Percentiles rank a stretch among this genome's conserved stretches.
Evolutionary conservation across 2,797 vertebrate species (phyloP).

Genomic region (Nasua narica): DNA sequence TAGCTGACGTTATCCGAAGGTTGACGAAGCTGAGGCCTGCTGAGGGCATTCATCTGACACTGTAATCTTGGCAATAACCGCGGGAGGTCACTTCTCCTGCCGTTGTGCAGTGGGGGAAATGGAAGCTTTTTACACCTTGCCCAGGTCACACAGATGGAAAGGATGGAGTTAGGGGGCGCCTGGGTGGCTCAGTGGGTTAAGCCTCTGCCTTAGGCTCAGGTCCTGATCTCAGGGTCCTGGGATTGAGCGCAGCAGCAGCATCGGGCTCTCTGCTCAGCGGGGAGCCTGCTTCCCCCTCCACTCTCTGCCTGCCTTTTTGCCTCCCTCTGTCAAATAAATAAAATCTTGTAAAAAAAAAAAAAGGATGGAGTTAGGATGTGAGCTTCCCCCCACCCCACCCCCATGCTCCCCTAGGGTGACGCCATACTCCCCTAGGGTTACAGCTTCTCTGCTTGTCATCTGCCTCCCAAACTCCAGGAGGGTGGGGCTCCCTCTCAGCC

Average conservation of each 20-base stretch:
- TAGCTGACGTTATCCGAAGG: background rate
- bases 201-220: too few relatives aligned
- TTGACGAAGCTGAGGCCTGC: background rate
- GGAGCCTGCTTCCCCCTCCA: too few relatives aligned
- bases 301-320: too few relatives aligned
- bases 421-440: background rate
- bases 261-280: too few relatives aligned
- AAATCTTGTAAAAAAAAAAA: background rate
- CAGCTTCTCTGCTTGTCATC: background rate
- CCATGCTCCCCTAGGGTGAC: background rate
- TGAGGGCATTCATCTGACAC: background rate
- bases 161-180: background rate
- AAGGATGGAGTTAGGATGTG: background rate
- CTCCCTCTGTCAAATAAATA: too few relatives aligned
- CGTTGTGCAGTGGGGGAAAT: background rate
- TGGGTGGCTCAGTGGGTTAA: too few relatives aligned
- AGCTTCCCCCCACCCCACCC: background rate
- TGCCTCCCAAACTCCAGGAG: background rate
- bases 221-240: too few relatives aligned
- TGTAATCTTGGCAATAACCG: background rate
- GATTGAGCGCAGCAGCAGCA: too few relatives aligned
- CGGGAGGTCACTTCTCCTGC: fast-evolving
- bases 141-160: background rate
- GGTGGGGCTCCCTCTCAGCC: background rate
- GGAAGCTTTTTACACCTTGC: background rate